phyloP scores from a whole-genome alignment of 2,888 invertebrate species.

The Habrosyne pyritoides region DNA sequence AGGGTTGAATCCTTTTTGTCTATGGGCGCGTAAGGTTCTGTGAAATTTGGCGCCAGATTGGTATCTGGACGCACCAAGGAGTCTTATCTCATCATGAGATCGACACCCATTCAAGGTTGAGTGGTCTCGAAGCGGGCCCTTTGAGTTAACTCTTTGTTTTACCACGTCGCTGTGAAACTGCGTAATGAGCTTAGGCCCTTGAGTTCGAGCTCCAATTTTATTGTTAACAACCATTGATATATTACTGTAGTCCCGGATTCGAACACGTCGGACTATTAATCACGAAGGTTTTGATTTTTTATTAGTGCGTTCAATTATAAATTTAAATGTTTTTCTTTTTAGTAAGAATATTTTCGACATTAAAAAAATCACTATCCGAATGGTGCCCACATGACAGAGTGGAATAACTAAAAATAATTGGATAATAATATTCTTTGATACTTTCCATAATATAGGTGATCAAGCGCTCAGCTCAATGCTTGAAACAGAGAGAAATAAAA shows the following conservation, averaged over 20 bases:
- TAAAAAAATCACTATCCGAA: conserved; percentile 11
- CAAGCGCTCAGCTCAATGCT: neutral
- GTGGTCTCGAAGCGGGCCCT: conserved; percentile 53
- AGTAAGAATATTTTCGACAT: neutral
- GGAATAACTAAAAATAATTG: neutral
- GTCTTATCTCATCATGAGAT: conserved; percentile 66
- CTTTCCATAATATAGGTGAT: neutral
- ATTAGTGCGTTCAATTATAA: conserved; percentile 14
- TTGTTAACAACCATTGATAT: conserved; percentile 44
- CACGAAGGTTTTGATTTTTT: conserved; percentile 34
- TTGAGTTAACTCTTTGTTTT: conserved; percentile 65
- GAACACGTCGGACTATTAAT: conserved; percentile 32
- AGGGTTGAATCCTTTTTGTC: conserved; percentile 32
- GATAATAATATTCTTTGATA: conserved; percentile 11
- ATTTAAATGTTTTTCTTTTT: neutral
- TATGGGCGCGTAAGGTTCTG: conserved; percentile 54
- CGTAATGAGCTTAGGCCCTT: conserved; percentile 49
- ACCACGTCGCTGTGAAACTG: conserved; percentile 53
- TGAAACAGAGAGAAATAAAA: neutral
- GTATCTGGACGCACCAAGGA: conserved; percentile 52
- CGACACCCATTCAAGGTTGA: conserved; percentile 63
- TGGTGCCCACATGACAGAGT: conserved; percentile 17
- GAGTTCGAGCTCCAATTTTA: conserved; percentile 33
- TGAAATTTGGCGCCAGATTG: conserved; percentile 80
- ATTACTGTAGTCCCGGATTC: conserved; percentile 37